Percentiles rank a stretch among this genome's conserved stretches.
Evolutionary conservation across 2,113 vertebrate genomes (phyloP).

Genomic region (Cryptomyrus ogoouensis): DNA sequence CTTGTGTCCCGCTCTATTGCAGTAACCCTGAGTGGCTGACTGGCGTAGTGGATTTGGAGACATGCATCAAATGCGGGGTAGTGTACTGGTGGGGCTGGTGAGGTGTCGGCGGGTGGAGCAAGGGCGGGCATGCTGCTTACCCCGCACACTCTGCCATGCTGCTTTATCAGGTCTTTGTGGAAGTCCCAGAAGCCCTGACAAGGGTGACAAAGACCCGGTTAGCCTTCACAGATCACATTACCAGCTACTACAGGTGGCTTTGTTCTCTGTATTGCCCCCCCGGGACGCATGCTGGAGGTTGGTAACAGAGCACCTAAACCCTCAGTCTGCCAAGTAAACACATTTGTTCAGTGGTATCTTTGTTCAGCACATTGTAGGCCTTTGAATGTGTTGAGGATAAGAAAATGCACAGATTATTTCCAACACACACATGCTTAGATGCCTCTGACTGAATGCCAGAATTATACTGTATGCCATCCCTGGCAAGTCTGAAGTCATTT

Average conservation of each 20-base stretch:
- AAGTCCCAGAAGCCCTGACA: constrained; percentile 68
- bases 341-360: neutral
- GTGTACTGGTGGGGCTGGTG: neutral
- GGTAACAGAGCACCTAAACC: neutral
- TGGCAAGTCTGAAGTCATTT: neutral
- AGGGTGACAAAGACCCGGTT: neutral
- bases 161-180: constrained; percentile 32
- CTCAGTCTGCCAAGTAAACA: neutral
- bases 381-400: neutral
- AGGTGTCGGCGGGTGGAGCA: neutral
- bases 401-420: neutral
- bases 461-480: neutral
- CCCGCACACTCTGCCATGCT: constrained; percentile 63
- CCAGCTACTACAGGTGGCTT: neutral
- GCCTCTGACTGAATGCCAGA: neutral
- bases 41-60: neutral
- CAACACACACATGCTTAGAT: neutral
- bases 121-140: constrained; percentile 44
- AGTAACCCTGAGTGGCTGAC: neutral
- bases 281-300: neutral
- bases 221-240: neutral
- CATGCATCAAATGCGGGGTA: neutral
- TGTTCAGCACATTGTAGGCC: neutral
- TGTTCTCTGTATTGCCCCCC: neutral
- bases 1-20: neutral